Evolutionary conservation across 2,113 vertebrate species (phyloP).

Genomic region (Electrona antarctica): DNA sequence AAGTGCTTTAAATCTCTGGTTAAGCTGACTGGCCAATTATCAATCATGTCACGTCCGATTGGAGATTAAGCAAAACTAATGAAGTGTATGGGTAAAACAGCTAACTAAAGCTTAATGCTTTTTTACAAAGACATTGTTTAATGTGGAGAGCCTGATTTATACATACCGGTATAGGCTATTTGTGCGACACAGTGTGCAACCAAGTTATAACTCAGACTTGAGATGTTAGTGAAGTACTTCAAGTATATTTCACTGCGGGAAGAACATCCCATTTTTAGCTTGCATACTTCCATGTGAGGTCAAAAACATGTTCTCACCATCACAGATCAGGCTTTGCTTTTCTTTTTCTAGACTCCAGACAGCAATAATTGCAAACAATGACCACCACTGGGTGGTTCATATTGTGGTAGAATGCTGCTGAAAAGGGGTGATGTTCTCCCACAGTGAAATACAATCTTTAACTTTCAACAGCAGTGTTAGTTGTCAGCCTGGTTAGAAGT

Average conservation of each 20-base stretch:
- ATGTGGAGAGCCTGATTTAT: conserved; percentile 19
- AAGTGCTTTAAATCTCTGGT: conserved; percentile 1
- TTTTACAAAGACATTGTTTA: conserved; percentile 24
- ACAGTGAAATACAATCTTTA: conserved; percentile 29
- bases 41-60: conserved; percentile 9
- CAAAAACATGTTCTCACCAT: not conserved
- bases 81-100: conserved; percentile 32
- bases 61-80: conserved; percentile 23
- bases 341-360: too few relatives aligned
- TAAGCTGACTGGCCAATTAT: conserved; percentile 18
- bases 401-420: conserved; percentile 2
- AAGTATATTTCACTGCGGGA: conserved; percentile 58
- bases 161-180: too few relatives aligned
- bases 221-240: conserved; percentile 60
- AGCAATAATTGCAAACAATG: too few relatives aligned
- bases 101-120: conserved; percentile 21
- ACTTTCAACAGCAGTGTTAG: conserved; percentile 45
- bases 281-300: conserved; percentile 1
- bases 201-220: not conserved
- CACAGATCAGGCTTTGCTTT: too few relatives aligned
- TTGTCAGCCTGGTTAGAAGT: conserved; percentile 58
- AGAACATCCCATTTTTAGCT: conserved; percentile 30
- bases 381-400: not conserved
- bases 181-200: too few relatives aligned
- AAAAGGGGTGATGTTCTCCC: conserved; percentile 33